phyloP scores from a whole-genome alignment of 2,113 vertebrate genomes.

The Rhodinocichla rosea region DNA sequence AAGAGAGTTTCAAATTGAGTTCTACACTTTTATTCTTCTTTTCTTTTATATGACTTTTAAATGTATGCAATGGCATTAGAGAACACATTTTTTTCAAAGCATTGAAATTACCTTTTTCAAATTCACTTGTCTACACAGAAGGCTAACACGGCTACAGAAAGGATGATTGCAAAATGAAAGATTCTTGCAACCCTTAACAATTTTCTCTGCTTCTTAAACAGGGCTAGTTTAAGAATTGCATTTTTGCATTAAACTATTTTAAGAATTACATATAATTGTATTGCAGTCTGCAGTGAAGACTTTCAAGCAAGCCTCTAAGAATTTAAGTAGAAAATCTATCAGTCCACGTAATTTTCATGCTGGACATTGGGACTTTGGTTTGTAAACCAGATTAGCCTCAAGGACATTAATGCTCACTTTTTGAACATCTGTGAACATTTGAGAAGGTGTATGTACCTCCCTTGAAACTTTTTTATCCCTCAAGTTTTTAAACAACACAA shows the following conservation, averaged over 20 bases:
- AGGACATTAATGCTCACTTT: background rate
- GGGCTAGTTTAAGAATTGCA: background rate
- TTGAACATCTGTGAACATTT: background rate
- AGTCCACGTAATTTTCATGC: accelerated
- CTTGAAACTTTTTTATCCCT: background rate
- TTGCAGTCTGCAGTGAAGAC: background rate
- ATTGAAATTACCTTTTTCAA: background rate
- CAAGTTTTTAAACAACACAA: background rate
- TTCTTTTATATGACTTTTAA: background rate
- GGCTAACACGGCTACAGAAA: background rate
- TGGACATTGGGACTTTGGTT: background rate
- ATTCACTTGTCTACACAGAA: background rate
- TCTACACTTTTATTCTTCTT: background rate
- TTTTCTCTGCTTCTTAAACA: background rate
- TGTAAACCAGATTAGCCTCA: background rate
- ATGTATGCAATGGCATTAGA: background rate
- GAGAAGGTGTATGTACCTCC: background rate
- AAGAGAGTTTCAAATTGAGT: background rate
- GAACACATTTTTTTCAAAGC: background rate
- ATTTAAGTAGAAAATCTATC: background rate
- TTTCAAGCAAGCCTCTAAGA: background rate
- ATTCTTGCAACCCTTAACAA: background rate
- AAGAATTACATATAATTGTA: background rate
- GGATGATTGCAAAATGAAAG: background rate
- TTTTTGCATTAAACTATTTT: background rate